Conservation (phyloP, 2,797 vertebrate genomes). For the Novumbra hubbsi region DNA sequence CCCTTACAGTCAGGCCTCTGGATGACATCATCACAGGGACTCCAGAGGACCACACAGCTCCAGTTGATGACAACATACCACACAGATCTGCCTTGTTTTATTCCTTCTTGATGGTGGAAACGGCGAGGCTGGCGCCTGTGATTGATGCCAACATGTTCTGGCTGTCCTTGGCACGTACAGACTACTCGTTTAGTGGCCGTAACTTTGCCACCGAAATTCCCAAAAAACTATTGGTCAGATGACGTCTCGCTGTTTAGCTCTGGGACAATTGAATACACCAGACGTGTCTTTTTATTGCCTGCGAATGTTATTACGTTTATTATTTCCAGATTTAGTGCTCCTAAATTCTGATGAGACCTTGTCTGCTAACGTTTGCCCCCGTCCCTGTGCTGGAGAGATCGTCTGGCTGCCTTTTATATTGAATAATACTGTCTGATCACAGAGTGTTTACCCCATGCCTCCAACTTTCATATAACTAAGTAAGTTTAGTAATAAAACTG, state of each 20-base stretch:
- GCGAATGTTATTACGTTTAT: conserved; percentile 57
- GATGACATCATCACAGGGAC: conserved; percentile 27
- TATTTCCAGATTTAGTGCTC: conserved; percentile 49
- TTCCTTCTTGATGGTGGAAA: conserved; percentile 25
- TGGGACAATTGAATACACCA: conserved; percentile 40
- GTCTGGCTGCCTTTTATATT: conserved; percentile 49
- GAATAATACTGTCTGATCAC: conserved; percentile 49
- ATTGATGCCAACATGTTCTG: conserved; percentile 47
- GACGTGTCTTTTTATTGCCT: conserved; percentile 41
- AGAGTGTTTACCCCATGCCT: conserved; percentile 45
- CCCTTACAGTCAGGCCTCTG: conserved; percentile 27
- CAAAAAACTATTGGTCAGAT: conserved; percentile 52
- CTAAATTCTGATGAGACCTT: conserved; percentile 44
- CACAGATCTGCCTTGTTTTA: conserved; percentile 23
- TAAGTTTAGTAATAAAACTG: conserved; percentile 61
- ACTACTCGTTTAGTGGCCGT: conserved; percentile 24
- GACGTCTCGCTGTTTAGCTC: conserved; percentile 31
- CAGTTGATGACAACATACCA: conserved; percentile 14
- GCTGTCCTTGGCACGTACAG: conserved; percentile 37
- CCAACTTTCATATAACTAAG: conserved; percentile 54
- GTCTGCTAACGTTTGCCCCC: conserved; percentile 42
- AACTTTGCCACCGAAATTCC: conserved; percentile 46
- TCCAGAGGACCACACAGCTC: conserved; percentile 16
- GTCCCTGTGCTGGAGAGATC: conserved; percentile 41
- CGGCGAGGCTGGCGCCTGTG: conserved; percentile 18